These are phyloP conservation scores for Pseudococcus jackbeardsleyi DNA, from an alignment of 2,888 invertebrate genomes.

Conservation along the genomic window DNA sequence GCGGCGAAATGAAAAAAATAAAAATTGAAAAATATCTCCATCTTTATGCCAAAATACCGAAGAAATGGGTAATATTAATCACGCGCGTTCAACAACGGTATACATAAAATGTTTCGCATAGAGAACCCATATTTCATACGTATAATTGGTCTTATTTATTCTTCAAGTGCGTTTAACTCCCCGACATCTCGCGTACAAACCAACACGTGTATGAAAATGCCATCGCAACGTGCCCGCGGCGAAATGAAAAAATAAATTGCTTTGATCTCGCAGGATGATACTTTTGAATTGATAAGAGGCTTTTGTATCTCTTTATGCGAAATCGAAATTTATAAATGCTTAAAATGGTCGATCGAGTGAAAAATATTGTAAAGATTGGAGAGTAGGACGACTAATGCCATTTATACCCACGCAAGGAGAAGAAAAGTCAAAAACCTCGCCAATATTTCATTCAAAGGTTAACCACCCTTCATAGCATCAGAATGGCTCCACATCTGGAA, in stretches of 20 bases:
- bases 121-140: slow-evolving; percentile 28
- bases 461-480: not conserved
- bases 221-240: not conserved
- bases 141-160: slow-evolving; percentile 37
- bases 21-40: slow-evolving; percentile 47
- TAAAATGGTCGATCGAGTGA: too few species aligned
- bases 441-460: not conserved
- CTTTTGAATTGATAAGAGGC: too few species aligned
- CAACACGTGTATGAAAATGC: slow-evolving; percentile 14
- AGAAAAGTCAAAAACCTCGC: not conserved
- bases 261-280: too few species aligned
- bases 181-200: not conserved
- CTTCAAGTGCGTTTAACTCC: slow-evolving; percentile 32
- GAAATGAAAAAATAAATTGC: too few species aligned
- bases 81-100: slow-evolving; percentile 43
- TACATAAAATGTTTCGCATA: slow-evolving; percentile 33
- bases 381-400: too few species aligned
- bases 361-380: not conserved
- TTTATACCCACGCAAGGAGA: not conserved
- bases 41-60: slow-evolving; percentile 48
- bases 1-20: not conserved
- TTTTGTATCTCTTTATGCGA: too few species aligned
- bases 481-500: not conserved
- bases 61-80: slow-evolving; percentile 42
- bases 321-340: too few species aligned